Evolutionary conservation across 1,140 invertebrate genomes (phyloP).

Genomic region (Drosophila insularis): DNA sequence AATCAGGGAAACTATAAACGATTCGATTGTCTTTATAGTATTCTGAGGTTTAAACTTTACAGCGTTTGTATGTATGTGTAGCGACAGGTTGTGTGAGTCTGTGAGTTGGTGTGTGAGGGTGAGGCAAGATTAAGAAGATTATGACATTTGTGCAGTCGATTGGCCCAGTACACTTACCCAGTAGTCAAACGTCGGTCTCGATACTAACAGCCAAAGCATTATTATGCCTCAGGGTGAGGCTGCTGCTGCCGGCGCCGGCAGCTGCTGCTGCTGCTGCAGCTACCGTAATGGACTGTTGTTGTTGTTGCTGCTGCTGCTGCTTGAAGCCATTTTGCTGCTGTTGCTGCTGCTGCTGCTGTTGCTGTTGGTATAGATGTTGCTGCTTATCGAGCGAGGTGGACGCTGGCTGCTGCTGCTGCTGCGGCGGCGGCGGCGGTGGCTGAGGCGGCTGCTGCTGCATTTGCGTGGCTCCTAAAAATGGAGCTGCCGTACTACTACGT

Average conservation of each 20-base stretch:
- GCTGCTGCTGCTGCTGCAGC: conserved; percentile 65
- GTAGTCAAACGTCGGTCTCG: conserved; percentile 99
- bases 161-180: conserved; percentile 85
- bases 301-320: conserved; percentile 45
- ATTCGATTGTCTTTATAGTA: too few relatives aligned
- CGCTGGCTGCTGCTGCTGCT: conserved; percentile 51
- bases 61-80: not conserved
- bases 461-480: conserved; percentile 81
- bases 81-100: not conserved
- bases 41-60: too few relatives aligned
- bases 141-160: conserved; percentile 8
- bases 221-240: conserved; percentile 93
- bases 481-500: conserved; percentile 71
- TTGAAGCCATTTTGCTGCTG: conserved; percentile 50
- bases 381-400: conserved; percentile 43
- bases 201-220: conserved; percentile 90
- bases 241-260: conserved; percentile 87
- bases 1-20: too few relatives aligned
- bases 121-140: conserved; percentile 1
- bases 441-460: conserved; percentile 50
- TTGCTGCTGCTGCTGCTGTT: conserved; percentile 14
- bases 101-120: not conserved
- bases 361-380: conserved; percentile 55
- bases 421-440: conserved; percentile 34
- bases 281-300: conserved; percentile 57